These are phyloP conservation scores for Rhabdomys pumilio DNA, from an alignment of 2,797 vertebrate species.

Conservation along the genomic window DNA sequence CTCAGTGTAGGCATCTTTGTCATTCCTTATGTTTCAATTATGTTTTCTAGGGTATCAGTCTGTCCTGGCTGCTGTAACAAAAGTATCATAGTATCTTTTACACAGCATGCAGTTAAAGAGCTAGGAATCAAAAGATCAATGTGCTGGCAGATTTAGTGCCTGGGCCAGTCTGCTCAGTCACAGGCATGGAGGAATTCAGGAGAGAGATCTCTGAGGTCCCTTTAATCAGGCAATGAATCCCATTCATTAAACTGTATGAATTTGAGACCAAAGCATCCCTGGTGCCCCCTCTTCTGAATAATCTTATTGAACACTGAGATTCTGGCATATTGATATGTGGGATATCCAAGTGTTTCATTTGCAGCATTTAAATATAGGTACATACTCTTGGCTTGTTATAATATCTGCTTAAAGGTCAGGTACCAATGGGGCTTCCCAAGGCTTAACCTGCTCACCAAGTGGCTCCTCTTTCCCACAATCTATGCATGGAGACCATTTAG, in stretches of 20 bases:
- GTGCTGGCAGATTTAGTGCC: neutral
- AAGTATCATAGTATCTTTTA: neutral
- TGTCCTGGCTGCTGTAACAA: neutral
- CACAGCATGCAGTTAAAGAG: neutral
- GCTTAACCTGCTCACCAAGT: neutral
- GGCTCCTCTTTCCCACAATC: neutral
- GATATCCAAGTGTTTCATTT: neutral
- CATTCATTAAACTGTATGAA: neutral
- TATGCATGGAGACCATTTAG: neutral
- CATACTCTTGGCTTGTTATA: accelerated
- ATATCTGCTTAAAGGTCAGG: neutral
- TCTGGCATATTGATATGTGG: no score
- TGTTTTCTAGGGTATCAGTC: neutral
- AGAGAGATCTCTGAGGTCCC: neutral
- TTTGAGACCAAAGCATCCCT: no score
- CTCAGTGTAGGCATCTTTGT: accelerated
- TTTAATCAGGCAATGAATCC: neutral
- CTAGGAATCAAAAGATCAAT: neutral
- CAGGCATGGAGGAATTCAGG: neutral
- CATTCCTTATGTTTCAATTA: neutral
- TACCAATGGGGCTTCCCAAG: neutral
- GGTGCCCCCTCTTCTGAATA: neutral
- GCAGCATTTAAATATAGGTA: accelerated
- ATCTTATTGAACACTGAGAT: neutral
- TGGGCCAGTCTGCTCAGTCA: neutral